Conservation (phyloP, 2,797 vertebrate species). For the Echiichthys vipera region DNA sequence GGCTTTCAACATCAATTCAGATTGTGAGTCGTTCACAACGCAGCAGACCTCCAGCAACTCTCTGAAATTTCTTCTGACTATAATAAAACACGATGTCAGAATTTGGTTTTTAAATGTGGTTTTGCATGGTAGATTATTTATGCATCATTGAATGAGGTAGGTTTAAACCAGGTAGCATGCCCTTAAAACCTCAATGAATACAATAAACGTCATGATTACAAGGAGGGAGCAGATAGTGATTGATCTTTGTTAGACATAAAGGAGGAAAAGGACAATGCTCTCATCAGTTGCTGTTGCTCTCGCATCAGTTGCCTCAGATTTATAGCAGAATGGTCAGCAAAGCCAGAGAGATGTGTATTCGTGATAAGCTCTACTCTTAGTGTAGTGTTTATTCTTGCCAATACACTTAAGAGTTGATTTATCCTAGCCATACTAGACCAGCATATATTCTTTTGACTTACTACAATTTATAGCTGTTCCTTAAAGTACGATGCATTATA, state of each 20-base stretch:
- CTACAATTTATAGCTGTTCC: neutral
- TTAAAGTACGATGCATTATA: neutral
- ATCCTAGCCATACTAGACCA: neutral
- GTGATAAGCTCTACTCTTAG: neutral
- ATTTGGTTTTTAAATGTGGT: neutral
- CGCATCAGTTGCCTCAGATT: conserved; percentile 11
- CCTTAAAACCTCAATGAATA: neutral
- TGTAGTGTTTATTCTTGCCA: neutral
- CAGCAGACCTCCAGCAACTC: neutral
- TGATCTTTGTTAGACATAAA: conserved; percentile 18
- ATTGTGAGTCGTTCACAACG: too few species aligned
- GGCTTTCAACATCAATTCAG: too few species aligned
- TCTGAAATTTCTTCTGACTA: neutral
- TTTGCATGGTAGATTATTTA: neutral
- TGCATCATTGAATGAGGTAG: neutral
- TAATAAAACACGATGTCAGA: conserved; percentile 26
- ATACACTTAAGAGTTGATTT: neutral
- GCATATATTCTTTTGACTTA: neutral
- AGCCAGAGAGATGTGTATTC: neutral
- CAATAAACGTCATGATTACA: conserved; percentile 22
- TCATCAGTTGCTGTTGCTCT: conserved; percentile 37
- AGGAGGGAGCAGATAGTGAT: neutral
- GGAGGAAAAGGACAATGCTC: conserved; percentile 48
- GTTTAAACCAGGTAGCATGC: neutral
- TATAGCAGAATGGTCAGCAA: neutral